Evolutionary conservation across 2,888 invertebrate genomes (phyloP).

Genomic region (Drosophila crucigera): DNA sequence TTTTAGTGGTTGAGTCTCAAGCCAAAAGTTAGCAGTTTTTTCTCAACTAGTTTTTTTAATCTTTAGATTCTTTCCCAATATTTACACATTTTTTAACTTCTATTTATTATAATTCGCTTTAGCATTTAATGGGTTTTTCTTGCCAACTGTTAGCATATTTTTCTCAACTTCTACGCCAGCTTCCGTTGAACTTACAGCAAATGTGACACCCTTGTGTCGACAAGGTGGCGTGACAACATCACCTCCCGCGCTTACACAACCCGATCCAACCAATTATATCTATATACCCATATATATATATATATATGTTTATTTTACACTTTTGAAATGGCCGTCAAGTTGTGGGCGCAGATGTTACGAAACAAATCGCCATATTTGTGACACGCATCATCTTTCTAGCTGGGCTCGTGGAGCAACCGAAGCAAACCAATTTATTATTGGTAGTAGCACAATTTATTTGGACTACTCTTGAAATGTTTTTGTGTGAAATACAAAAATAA

Average conservation of each 20-base stretch:
- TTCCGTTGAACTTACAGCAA: constrained; percentile 16
- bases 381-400: constrained; percentile 10
- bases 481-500: neutral
- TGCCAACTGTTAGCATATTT: neutral
- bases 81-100: neutral
- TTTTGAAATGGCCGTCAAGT: constrained; percentile 15
- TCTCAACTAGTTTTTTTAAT: neutral
- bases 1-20: too few relatives aligned
- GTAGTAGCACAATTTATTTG: constrained; percentile 26
- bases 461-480: constrained; percentile 13
- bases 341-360: constrained; percentile 54
- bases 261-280: constrained; percentile 26
- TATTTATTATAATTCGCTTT: neutral
- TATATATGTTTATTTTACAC: constrained; percentile 23
- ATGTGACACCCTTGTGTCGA: constrained; percentile 14
- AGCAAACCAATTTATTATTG: constrained; percentile 9
- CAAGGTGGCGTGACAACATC: constrained; percentile 17
- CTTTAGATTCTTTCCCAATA: neutral
- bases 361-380: constrained; percentile 41
- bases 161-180: neutral
- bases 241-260: constrained; percentile 56
- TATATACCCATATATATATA: neutral
- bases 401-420: neutral
- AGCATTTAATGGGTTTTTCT: neutral
- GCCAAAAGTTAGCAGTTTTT: too few relatives aligned